Base-by-base conservation (phyloP, 2,797 vertebrate genomes). In the Eospalax fontanierii region DNA sequence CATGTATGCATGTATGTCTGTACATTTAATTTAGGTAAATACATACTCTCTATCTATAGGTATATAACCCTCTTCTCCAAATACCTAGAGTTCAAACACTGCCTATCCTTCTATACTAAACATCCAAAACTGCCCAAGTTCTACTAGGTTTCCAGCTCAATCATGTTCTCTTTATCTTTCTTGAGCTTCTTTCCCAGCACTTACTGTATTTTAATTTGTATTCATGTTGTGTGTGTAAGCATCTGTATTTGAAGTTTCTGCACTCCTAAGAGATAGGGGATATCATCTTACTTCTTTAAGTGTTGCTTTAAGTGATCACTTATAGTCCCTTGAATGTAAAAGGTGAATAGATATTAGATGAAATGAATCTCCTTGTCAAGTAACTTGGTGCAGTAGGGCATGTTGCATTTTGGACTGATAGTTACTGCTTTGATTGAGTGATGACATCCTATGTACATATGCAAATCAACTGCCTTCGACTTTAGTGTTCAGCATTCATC, bases 401-500 rank as follows among this genome's bases (percentile, higher is more conserved):
- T 22, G 33, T 0, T 86, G 83, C 85, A 1, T 22, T 85, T 59
- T 74, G 59, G 54, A 81, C 68, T 76, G 66, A 75, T 54, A 87
- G 76, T 66, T 61, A 40, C 26, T 54, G 54, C 63, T 94, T 68
- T 93, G 74, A 83, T 94, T 54, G 54, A 80, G 38, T 83, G 89
- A 74, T 92, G 93, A 88, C 70, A 92, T 91, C 46, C 26, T 86
- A 24, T 63, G 76, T 75, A 85, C 46, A 90, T 90, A 92, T 38
- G 76, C 40, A 80, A 89, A 95, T 83, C 4, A 1, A 46, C 85
- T 94, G 81, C 46, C 92, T 95, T 95, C 75, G 86, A 86, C 89
- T 91, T 94, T 68, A 87, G 84, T 95, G 82, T 87, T 94, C 59
- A 93, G 83, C 70, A 90, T 94, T 94, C 79, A 91, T 93, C 40